Conservation (phyloP, 2,888 invertebrate genomes). For the Eupithecia centaureata region DNA sequence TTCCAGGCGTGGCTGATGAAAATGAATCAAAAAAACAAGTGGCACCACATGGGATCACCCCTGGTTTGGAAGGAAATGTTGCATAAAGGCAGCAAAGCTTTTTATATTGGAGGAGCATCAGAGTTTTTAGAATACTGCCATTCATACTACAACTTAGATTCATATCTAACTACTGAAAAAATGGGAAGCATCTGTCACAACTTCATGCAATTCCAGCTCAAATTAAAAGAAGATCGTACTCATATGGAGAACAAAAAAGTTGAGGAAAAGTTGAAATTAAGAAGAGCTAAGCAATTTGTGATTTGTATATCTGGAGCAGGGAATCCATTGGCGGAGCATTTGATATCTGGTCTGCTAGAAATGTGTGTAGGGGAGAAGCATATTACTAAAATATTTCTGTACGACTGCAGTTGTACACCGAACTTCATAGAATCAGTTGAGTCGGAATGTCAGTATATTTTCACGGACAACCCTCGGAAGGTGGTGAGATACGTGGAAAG, state of each 20-base stretch:
- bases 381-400: conserved; percentile 67
- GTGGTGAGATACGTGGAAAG: conserved; percentile 69
- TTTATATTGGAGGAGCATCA: conserved; percentile 83
- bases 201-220: conserved; percentile 60
- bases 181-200: conserved; percentile 60
- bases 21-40: conserved; percentile 78
- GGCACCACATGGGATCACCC: conserved; percentile 83
- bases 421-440: conserved; percentile 65
- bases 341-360: conserved; percentile 68
- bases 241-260: conserved; percentile 13
- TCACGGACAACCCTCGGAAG: conserved; percentile 57
- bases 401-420: conserved; percentile 57
- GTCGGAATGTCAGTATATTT: conserved; percentile 64
- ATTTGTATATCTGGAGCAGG: conserved; percentile 70
- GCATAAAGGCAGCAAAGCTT: conserved; percentile 79
- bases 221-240: conserved; percentile 46
- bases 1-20: conserved; percentile 78
- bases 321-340: conserved; percentile 61
- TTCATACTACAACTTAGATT: conserved; percentile 82
- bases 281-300: conserved; percentile 41
- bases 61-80: conserved; percentile 86
- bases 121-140: conserved; percentile 86
- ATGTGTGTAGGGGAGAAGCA: conserved; percentile 50
- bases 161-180: conserved; percentile 60
- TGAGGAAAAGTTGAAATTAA: conserved; percentile 7